Evolutionary conservation across 2,113 vertebrate genomes (phyloP), one percentile per base, ranked within the genome.

Genomic region (Pleuronectes platessa): DNA sequence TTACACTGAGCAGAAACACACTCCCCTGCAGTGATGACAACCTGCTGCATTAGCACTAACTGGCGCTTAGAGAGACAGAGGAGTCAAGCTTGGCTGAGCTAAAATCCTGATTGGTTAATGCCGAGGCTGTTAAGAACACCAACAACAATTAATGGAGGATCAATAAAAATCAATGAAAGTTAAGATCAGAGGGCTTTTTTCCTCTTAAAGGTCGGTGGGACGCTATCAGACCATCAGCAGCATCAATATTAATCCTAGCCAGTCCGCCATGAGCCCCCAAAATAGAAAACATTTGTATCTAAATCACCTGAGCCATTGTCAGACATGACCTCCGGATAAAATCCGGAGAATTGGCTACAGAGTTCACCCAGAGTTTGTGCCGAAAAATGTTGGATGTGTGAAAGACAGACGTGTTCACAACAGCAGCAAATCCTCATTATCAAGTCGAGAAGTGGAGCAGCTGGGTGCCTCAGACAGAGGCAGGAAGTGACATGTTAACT

Each of bases 121-220:
- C 62, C 70, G 61, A 63, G 61, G n/a, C 63, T 67, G 53, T 71
- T 75, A 77, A 56, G n/a, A 58, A 20, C 64, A 63, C 74, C 74
- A 75, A 85, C 81, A 80, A 78, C 70, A 62, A 86, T 82, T 84
- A 76, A 77, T 80, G 68, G n/a, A 54, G 71, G 83, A 88, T 91
- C 83, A 90, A 89, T 88, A 76, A 59, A 77, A 81, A 75, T 81
- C 83, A 74, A 74, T 85, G 68, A 64, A 37, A 24, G 72, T 77
- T 83, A 84, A 86, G 75, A 77, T 78, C 5, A 0, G 37, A 14
- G 35, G 40, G 70, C 42, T 61, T 75, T 24, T 76, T 73, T 47
- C 58, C 69, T 68, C 49, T 70, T 69, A 80, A 82, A 85, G 82
- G 68, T 85, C 60, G 55, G 58, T 63, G 42, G 73, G 58, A 63